Evolutionary conservation across 2,113 vertebrate species (phyloP).

Genomic region (Grantiella picta): DNA sequence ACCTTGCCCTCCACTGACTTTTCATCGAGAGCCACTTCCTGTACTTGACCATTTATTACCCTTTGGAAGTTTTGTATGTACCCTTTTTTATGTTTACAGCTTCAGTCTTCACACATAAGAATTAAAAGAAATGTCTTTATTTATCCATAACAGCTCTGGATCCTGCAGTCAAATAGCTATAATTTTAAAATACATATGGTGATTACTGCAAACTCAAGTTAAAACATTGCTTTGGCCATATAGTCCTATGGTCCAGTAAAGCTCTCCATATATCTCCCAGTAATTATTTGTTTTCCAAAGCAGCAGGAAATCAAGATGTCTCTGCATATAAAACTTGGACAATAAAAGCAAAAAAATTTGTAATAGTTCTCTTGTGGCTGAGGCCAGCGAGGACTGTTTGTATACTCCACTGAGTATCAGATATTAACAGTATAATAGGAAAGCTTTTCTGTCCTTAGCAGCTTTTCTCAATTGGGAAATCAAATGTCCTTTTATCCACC

Average conservation of each 20-base stretch:
- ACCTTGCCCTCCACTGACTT: not conserved
- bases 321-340: not conserved
- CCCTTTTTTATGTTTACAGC: not conserved
- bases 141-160: not conserved
- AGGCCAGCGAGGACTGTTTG: not conserved
- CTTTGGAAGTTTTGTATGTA: not conserved
- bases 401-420: not conserved
- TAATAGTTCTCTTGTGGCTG: not conserved
- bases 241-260: not conserved
- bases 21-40: not conserved
- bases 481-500: not conserved
- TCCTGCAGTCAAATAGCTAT: not conserved
- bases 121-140: not conserved
- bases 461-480: conserved; percentile 4
- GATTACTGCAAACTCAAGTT: not conserved
- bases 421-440: not conserved
- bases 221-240: not conserved
- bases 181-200: not conserved
- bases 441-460: not conserved
- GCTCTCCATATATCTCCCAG: not conserved
- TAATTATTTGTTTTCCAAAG: not conserved
- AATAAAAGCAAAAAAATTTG: not conserved
- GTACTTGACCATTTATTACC: not conserved
- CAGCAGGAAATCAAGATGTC: not conserved
- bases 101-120: not conserved